phyloP scores from a whole-genome alignment of 2,797 vertebrate genomes.

The Syngnathus rostellatus region DNA sequence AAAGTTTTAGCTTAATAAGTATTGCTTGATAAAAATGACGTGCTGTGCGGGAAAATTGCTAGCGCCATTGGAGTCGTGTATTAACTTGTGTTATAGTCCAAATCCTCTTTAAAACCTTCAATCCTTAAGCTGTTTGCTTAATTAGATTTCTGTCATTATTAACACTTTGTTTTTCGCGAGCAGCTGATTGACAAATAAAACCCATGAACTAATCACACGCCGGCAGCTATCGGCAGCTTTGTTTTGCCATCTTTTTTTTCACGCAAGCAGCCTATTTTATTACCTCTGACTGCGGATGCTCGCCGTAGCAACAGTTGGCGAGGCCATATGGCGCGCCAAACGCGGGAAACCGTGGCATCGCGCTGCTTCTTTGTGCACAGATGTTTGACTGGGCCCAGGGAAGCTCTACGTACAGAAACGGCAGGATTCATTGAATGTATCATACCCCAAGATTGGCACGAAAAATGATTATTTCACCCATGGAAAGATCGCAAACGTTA shows the following conservation, averaged over 20 bases:
- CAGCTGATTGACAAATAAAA: slow-evolving; percentile 4
- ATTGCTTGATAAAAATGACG: background rate
- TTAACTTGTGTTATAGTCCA: background rate
- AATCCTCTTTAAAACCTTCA: background rate
- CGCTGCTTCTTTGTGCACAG: slow-evolving; percentile 54
- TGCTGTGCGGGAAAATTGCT: background rate
- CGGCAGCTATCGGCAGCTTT: slow-evolving; percentile 8
- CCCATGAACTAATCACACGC: slow-evolving; percentile 1
- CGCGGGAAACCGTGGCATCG: slow-evolving; percentile 46
- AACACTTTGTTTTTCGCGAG: background rate
- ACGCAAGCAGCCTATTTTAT: slow-evolving; percentile 27
- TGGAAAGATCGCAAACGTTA: background rate
- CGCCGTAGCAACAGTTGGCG: slow-evolving; percentile 53
- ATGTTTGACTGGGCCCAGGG: slow-evolving; percentile 43
- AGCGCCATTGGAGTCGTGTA: background rate
- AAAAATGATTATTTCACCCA: slow-evolving; percentile 23
- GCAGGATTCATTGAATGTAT: slow-evolving; percentile 31
- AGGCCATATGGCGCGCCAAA: slow-evolving; percentile 53
- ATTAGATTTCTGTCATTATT: slow-evolving; percentile 2
- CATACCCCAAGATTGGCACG: slow-evolving; percentile 4
- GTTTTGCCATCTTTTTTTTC: slow-evolving; percentile 22
- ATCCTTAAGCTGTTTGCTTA: background rate
- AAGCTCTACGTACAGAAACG: slow-evolving; percentile 22
- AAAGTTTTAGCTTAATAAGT: background rate
- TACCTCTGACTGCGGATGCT: slow-evolving; percentile 36